phyloP scores from a whole-genome alignment of 2,888 invertebrate genomes.

The Rotaria socialis region DNA sequence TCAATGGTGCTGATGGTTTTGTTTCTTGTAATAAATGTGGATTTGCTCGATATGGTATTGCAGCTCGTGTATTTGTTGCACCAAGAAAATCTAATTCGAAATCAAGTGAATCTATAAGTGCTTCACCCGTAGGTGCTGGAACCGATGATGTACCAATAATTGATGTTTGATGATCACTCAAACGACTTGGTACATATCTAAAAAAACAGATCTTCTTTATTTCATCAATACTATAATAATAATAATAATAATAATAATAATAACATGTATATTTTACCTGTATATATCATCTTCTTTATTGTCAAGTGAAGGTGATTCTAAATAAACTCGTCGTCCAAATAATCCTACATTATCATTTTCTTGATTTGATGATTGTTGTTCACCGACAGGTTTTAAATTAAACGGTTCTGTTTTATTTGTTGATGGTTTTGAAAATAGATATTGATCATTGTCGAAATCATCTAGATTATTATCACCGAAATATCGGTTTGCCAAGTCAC shows the following conservation, averaged over 20 bases:
- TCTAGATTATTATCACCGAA: not conserved
- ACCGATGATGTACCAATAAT: not conserved
- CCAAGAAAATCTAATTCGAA: slow-evolving; percentile 11
- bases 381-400: not conserved
- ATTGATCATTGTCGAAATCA: not conserved
- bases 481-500: not conserved
- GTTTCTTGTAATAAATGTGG: not conserved
- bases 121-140: not conserved
- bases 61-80: not conserved
- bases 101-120: slow-evolving; percentile 2
- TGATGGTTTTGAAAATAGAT: not conserved
- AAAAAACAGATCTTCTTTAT: not conserved
- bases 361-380: not conserved
- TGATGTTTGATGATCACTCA: not conserved
- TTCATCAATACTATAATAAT: too few relatives aligned
- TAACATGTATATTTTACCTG: not conserved
- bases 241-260: too few relatives aligned
- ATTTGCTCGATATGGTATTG: not conserved
- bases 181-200: slow-evolving; percentile 34
- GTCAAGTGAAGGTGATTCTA: slow-evolving; percentile 11
- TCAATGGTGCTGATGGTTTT: not conserved
- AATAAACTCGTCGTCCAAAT: slow-evolving; percentile 16
- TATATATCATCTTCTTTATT: slow-evolving; percentile 35
- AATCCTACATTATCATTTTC: not conserved
- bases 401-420: not conserved